A percentile compares a stretch with the other conserved stretches of the same genome.
Evolutionary conservation across 2,113 vertebrate species (phyloP).

Genomic region (Cyanoramphus novaezelandiae): DNA sequence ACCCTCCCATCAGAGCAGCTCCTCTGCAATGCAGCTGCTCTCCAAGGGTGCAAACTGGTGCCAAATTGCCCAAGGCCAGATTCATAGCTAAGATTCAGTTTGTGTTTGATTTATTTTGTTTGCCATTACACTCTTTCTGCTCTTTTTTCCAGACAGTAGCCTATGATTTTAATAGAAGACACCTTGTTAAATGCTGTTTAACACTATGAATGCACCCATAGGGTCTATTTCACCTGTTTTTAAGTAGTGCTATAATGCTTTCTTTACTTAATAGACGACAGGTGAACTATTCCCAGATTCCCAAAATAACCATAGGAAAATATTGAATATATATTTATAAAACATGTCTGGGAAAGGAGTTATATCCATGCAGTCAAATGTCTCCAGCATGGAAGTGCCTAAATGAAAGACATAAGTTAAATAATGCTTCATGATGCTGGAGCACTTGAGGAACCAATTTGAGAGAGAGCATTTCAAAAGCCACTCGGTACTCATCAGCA

Average conservation of each 20-base stretch:
- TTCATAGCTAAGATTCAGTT: conserved; percentile 37
- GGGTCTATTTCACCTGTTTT: background rate
- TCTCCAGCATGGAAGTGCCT: background rate
- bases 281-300: background rate
- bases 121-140: background rate
- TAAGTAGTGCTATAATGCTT: background rate
- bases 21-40: conserved; percentile 62
- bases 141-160: background rate
- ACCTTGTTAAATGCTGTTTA: conserved; percentile 25
- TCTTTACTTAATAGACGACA: background rate
- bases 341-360: background rate
- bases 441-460: background rate
- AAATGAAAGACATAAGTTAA: background rate
- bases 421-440: background rate
- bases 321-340: background rate
- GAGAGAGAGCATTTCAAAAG: background rate
- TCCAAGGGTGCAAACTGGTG: conserved; percentile 11
- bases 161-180: background rate
- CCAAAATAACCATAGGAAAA: background rate
- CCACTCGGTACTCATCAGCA: background rate
- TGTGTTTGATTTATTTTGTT: conserved; percentile 49
- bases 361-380: background rate
- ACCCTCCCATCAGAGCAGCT: background rate
- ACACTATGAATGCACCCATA: background rate
- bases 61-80: conserved; percentile 29